phyloP scores from a whole-genome alignment of 2,888 invertebrate genomes.

The Pseudococcus longispinus region DNA sequence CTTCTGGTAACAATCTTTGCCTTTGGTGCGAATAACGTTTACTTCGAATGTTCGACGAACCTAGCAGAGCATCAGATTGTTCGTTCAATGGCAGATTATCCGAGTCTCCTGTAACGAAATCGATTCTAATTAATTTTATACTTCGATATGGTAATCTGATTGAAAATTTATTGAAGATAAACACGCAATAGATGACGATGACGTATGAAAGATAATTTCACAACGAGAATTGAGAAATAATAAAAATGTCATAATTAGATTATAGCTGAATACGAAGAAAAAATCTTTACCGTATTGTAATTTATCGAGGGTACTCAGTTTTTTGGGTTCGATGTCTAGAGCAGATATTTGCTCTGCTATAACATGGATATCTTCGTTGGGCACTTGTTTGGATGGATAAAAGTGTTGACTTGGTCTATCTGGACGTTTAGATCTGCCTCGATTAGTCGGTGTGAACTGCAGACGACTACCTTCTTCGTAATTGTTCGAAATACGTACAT shows the following conservation, averaged over 20 bases:
- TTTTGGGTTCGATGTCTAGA: neutral
- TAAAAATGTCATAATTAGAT: too few relatives aligned
- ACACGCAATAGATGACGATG: too few relatives aligned
- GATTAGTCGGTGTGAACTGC: constrained; percentile 36
- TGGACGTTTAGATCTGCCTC: constrained; percentile 41
- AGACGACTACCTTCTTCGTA: neutral
- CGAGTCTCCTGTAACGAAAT: neutral
- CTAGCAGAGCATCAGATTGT: constrained; percentile 59
- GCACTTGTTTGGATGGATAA: neutral
- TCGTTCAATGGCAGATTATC: constrained; percentile 19
- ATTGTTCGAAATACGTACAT: neutral
- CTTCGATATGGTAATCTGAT: neutral
- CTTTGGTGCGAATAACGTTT: constrained; percentile 75
- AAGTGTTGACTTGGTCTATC: neutral
- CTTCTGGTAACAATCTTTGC: constrained; percentile 64
- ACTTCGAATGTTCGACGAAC: constrained; percentile 62
- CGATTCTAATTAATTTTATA: neutral
- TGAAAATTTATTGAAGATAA: neutral
- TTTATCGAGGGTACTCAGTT: neutral
- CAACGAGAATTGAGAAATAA: too few relatives aligned
- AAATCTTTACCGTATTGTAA: neutral
- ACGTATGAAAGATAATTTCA: too few relatives aligned
- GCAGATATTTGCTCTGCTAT: constrained; percentile 35
- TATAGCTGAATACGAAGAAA: too few relatives aligned
- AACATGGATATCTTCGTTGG: constrained; percentile 21